These are phyloP conservation scores for Drosophila formosana DNA, from an alignment of 2,888 invertebrate species.

Conservation along the genomic window DNA sequence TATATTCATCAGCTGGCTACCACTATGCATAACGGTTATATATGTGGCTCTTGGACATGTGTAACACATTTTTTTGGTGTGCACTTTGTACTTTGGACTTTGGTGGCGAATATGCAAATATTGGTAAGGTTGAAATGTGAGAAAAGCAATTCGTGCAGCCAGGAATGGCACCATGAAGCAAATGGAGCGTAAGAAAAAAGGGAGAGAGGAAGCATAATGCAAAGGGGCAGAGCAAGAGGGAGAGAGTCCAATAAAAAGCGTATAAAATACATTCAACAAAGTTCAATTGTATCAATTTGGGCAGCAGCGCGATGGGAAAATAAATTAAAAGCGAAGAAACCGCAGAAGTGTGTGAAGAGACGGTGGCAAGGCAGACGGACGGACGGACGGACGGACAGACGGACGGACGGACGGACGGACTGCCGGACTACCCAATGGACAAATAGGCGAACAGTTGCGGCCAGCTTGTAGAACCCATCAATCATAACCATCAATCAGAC, in stretches of 20 bases:
- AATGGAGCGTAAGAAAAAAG: not conserved
- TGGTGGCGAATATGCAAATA: conserved; percentile 68
- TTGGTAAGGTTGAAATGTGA: conserved; percentile 52
- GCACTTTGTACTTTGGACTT: conserved; percentile 62
- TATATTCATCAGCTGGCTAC: not conserved
- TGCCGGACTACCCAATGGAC: conserved; percentile 7
- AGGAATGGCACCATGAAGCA: conserved; percentile 12
- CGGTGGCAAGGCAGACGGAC: not conserved
- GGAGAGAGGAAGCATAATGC: conserved; percentile 6
- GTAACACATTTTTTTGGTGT: conserved; percentile 29
- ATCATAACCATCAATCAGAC: conserved; percentile 77
- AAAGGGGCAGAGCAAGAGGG: not conserved
- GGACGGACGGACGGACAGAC: not conserved
- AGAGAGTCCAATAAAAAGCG: conserved; percentile 47
- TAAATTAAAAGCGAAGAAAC: conserved; percentile 42
- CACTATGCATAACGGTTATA: conserved; percentile 25
- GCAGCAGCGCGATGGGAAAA: conserved; percentile 39
- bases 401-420: not conserved
- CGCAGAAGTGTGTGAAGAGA: conserved; percentile 11
- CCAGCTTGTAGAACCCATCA: conserved; percentile 61
- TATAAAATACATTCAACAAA: conserved; percentile 58
- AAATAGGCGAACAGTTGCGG: conserved; percentile 36
- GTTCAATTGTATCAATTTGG: conserved; percentile 77
- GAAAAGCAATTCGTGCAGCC: conserved; percentile 44
- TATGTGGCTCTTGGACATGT: conserved; percentile 33